Percentiles rank a stretch among this genome's conserved stretches.
These are phyloP conservation scores for Bucorvus abyssinicus DNA, from an alignment of 2,797 vertebrate genomes.

Conservation along the genomic window DNA sequence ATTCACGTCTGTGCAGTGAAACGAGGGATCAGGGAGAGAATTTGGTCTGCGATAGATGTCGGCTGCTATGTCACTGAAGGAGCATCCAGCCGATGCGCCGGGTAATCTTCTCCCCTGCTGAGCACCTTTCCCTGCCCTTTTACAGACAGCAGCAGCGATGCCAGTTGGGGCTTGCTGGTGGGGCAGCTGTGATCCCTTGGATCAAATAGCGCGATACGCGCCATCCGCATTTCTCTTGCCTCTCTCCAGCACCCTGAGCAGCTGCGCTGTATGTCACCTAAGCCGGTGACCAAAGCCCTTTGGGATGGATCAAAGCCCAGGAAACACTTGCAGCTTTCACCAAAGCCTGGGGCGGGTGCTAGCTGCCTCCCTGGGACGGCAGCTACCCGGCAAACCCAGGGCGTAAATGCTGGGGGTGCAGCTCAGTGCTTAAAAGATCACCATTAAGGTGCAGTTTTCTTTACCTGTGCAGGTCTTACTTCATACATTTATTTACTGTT, in stretches of 20 bases:
- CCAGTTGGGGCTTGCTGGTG: neutral
- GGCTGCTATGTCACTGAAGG: neutral
- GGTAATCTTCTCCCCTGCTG: neutral
- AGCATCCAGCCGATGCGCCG: neutral
- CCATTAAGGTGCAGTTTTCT: neutral
- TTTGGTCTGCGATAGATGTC: accelerated
- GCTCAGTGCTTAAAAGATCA: neutral
- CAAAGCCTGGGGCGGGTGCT: neutral
- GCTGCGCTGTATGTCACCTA: neutral
- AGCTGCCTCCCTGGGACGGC: accelerated
- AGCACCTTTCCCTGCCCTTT: neutral
- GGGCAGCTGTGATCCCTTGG: neutral
- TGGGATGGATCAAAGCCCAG: neutral
- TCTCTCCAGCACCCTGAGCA: neutral
- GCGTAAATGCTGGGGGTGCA: neutral
- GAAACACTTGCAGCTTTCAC: neutral
- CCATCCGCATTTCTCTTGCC: neutral
- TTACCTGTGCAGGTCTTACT: neutral
- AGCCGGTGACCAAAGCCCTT: neutral
- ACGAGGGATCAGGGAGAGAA: neutral
- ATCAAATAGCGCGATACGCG: neutral
- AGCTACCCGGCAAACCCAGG: neutral
- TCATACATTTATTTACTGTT: neutral
- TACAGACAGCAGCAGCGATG: neutral
- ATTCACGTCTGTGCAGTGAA: neutral